Evolutionary conservation across 2,888 invertebrate species (phyloP).

Genomic region (Helleia helle): DNA sequence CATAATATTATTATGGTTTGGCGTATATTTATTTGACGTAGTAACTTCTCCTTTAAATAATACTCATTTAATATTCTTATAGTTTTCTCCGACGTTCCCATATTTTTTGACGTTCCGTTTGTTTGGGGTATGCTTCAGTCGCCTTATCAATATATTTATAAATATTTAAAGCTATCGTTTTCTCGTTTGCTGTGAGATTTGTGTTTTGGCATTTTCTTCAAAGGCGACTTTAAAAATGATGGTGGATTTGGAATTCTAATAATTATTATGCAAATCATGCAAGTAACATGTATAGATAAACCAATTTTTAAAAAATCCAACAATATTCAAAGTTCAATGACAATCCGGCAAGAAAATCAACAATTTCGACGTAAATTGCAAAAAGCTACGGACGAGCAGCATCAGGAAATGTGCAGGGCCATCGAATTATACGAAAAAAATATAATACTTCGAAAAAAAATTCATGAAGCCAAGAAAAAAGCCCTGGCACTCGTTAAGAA

Average conservation of each 20-base stretch:
- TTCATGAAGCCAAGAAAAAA: slow-evolving; percentile 33
- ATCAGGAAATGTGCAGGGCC: slow-evolving; percentile 58
- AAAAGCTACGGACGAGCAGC: slow-evolving; percentile 46
- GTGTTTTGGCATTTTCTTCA: no score
- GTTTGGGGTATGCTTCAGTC: no score
- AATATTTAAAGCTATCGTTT: no score
- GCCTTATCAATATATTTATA: no score
- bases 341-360: slow-evolving; percentile 30
- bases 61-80: no score
- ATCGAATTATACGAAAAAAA: slow-evolving; percentile 51
- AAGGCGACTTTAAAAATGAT: no score
- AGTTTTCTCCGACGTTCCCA: no score
- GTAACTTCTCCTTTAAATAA: background rate
- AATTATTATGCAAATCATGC: no score
- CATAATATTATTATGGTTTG: background rate
- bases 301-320: background rate
- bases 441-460: slow-evolving; percentile 25
- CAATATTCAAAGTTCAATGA: background rate
- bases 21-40: background rate
- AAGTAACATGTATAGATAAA: no score
- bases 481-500: slow-evolving; percentile 28
- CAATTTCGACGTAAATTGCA: slow-evolving; percentile 30
- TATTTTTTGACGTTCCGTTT: no score
- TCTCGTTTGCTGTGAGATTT: no score
- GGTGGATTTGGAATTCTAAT: no score